These are phyloP conservation scores for Mylabris phalerata DNA, from an alignment of 1,140 invertebrate genomes.

Conservation along the genomic window DNA sequence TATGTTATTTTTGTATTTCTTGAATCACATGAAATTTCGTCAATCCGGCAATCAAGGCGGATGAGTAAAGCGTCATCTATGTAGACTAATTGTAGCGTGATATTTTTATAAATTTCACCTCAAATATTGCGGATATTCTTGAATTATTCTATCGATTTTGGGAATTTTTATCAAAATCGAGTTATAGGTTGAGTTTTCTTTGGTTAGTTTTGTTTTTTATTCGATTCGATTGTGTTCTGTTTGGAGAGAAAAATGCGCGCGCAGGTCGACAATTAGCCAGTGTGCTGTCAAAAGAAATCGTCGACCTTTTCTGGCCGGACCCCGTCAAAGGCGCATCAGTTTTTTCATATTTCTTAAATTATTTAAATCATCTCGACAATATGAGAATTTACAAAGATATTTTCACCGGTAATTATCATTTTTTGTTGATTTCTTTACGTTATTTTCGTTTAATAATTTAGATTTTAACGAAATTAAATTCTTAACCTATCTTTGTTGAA, in stretches of 20 bases:
- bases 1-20: too few species aligned
- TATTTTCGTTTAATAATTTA: slow-evolving; percentile 7
- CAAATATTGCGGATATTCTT: too few species aligned
- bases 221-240: too few species aligned
- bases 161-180: too few species aligned
- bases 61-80: too few species aligned
- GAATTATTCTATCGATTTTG: too few species aligned
- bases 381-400: slow-evolving; percentile 96
- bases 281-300: background rate
- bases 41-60: too few species aligned
- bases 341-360: slow-evolving; percentile 1
- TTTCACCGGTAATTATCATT: slow-evolving; percentile 70
- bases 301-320: slow-evolving; percentile 9
- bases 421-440: slow-evolving; percentile 1
- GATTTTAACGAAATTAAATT: slow-evolving; percentile 1
- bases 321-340: slow-evolving; percentile 2
- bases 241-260: background rate
- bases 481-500: slow-evolving; percentile 7
- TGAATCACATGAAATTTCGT: too few species aligned
- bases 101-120: too few species aligned
- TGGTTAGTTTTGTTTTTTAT: too few species aligned
- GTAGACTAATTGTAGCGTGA: too few species aligned
- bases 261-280: background rate
- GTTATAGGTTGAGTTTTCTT: too few species aligned
- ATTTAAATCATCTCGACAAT: slow-evolving; percentile 48